Base-by-base conservation (phyloP, 2,797 vertebrate species). In the Cheirogaleus major region DNA sequence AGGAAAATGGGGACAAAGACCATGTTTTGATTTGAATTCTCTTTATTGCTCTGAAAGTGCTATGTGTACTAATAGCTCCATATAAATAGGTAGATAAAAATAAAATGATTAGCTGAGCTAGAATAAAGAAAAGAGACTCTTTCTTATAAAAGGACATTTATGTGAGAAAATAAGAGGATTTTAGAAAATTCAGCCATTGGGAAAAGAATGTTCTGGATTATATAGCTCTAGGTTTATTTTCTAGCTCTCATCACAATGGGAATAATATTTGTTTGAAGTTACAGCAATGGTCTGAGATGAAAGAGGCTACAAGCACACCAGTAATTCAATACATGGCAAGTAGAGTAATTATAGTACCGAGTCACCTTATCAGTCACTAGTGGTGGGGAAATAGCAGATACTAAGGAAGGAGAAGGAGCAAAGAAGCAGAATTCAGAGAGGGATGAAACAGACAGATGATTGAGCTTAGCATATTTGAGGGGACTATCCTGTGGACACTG, bases 31-130 rank as follows among this genome's bases (percentile, higher is more conserved):
- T 96, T 96, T 96, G 18, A 7, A 25, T 94, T 90, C 10, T 93
- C 72, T 97, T 96, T 95, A 84, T 67, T 85, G 79, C 94, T 93
- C 57, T 89, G 73, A 95, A 97, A 95, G 61, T 95, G 27, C 63
- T 72, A 8, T 93, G 43, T 94, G 20, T 73, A 43, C 82, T 85
- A 89, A 87, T 73, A 88, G 59, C 65, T 48, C 65, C 75, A 95
- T 97, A 93, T 96, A 97, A 97, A 92, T 96, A 95, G 95, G 92
- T 96, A 97, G 96, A 78, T 95, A 96, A 95, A 97, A 97, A 91
- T 87, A 96, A 95, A 96, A 95, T 91, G 79, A 97, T 97, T 97
- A 97, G 67, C 32, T 65, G 41, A 59, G 73, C 52, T 95, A 61
- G 38, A 96, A 82, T 89, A 92, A 94, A 97, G 67, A 84, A 83